Evolutionary conservation across 2,888 invertebrate species (phyloP).

Genomic region (Acleris cristana): DNA sequence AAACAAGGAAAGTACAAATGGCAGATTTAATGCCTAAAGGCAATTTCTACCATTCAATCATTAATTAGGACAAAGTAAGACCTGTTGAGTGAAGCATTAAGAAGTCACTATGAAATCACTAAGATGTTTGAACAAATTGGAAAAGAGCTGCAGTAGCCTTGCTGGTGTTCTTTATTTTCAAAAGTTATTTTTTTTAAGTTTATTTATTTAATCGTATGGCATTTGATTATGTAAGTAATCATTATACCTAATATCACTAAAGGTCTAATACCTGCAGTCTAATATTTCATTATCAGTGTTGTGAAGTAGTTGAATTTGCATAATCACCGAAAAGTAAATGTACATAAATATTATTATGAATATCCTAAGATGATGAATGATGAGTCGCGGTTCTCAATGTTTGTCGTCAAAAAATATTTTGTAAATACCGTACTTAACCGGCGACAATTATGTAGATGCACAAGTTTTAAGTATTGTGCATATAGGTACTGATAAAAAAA

Average conservation of each 20-base stretch:
- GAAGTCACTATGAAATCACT: too few species aligned
- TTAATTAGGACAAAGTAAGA: too few species aligned
- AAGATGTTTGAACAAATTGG: too few species aligned
- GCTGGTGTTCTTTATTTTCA: too few species aligned
- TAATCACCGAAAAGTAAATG: constrained; percentile 17
- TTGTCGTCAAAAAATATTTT: constrained; percentile 31
- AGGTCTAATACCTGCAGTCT: too few species aligned
- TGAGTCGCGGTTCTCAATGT: neutral
- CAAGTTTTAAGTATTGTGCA: constrained; percentile 35
- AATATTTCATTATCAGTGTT: constrained; percentile 22
- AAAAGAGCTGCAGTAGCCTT: too few species aligned
- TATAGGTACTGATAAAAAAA: constrained; percentile 1
- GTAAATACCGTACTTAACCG: constrained; percentile 56
- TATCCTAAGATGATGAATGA: neutral
- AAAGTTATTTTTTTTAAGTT: too few species aligned
- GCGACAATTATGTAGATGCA: constrained; percentile 41
- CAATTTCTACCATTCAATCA: too few species aligned
- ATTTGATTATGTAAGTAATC: neutral
- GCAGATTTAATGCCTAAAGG: too few species aligned
- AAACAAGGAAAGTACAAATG: too few species aligned
- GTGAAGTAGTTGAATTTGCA: constrained; percentile 29
- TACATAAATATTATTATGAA: constrained; percentile 10
- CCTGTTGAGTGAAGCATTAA: too few species aligned
- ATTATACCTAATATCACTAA: neutral
- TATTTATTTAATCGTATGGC: too few species aligned